Evolutionary conservation across 2,888 invertebrate species (phyloP), one percentile per base, ranked within the genome.

Genomic region (Pollenia labialis): DNA sequence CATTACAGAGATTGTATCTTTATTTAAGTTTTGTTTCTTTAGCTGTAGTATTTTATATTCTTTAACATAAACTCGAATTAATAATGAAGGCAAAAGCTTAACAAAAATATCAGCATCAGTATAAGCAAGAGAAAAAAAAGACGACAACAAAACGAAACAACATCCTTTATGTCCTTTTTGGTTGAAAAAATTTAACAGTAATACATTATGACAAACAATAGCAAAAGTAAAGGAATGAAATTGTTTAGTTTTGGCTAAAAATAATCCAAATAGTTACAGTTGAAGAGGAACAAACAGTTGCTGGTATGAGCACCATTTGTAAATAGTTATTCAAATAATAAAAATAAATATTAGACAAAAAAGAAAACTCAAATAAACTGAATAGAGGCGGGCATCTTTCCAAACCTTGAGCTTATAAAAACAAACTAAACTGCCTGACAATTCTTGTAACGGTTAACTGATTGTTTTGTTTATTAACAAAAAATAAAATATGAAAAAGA

Each of bases 1-100:
- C 81, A 87, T 81, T 84, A 84, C 87, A 84, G 44, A 74, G 81
- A 81, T 77, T 84, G 60, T 84, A 77, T 84, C 64, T 62, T 44
- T 69, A 58, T 83, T 86, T 81, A 69, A 69, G 44, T 40, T 74
- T 60, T 79, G 58, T 48, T 85, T 71, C 71, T 72, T 72, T 32
- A 46, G 40, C 18, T 60, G 32, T 56, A 46, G 50, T 76, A 46
- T 54, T 50, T 40, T 68, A 10, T 60, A 68, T 82, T 60, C 54
- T 76, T 76, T 32, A 76, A 54, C 58, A 76, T 52, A 82, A 82
- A 76, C 76, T 76, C 69, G 76, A 82, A 71, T 76, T 82, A 76
- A 62, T 71, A 82, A 76, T 76, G 60, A 82, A 82, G 54, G 69
- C 68, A 62, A 69, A 40, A 76, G 50, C 48, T 66, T 7, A 68